phyloP scores from a whole-genome alignment of 2,888 invertebrate genomes.

The Thereva nobilitata region DNA sequence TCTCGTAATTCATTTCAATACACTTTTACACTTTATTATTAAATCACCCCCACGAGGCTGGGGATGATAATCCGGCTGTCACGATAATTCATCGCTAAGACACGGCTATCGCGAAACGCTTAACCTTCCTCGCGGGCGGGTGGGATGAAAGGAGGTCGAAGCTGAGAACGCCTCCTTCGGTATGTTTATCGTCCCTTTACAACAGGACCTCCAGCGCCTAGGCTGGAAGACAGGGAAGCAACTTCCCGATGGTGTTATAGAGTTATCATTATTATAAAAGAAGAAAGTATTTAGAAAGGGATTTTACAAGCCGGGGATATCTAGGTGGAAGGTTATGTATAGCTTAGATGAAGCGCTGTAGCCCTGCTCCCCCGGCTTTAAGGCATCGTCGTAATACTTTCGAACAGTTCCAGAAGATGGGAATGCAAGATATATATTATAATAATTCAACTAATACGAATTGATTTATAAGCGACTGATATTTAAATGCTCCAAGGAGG shows the following conservation, averaged over 20 bases:
- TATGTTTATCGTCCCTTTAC: constrained; percentile 19
- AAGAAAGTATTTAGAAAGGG: constrained; percentile 31
- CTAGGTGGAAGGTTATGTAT: not conserved
- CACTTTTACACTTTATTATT: constrained; percentile 38
- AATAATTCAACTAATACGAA: constrained; percentile 43
- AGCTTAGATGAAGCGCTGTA: constrained; percentile 6
- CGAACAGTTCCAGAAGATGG: constrained; percentile 24
- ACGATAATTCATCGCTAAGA: constrained; percentile 44
- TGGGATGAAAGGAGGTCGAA: not conserved
- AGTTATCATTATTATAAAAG: constrained; percentile 34
- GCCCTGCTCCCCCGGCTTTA: constrained; percentile 25
- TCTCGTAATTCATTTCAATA: constrained; percentile 25
- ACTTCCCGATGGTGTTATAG: constrained; percentile 20
- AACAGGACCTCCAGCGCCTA: constrained; percentile 11
- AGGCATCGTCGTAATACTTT: constrained; percentile 6
- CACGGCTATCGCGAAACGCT: constrained; percentile 42
- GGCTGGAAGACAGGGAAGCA: constrained; percentile 8
- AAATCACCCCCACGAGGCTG: constrained; percentile 35
- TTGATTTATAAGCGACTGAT: constrained; percentile 44
- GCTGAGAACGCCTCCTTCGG: not conserved
- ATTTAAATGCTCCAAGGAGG: constrained; percentile 39
- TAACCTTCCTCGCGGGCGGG: constrained; percentile 35
- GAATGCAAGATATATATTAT: constrained; percentile 37
- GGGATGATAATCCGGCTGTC: constrained; percentile 43
- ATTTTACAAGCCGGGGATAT: constrained; percentile 7